A percentile compares a stretch with the other conserved stretches of the same genome.
These are phyloP conservation scores for Danio aesculapii DNA, from an alignment of 2,797 vertebrate species.

Conservation along the genomic window DNA sequence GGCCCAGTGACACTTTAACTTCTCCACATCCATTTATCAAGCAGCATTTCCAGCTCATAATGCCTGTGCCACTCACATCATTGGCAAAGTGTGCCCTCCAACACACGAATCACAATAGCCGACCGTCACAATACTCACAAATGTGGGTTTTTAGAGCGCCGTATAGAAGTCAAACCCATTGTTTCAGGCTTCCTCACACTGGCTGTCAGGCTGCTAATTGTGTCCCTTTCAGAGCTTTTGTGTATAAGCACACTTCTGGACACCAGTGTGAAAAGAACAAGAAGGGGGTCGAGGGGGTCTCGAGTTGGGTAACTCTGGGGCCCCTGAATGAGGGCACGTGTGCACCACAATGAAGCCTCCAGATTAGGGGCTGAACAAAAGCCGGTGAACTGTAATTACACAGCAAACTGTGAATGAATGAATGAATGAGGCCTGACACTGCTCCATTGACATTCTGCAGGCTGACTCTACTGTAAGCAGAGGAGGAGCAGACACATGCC, in stretches of 20 bases:
- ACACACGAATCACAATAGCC: constrained; percentile 51
- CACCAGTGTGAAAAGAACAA: constrained; percentile 40
- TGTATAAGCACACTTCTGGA: constrained; percentile 78
- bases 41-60: constrained; percentile 48
- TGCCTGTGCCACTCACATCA: constrained; percentile 37
- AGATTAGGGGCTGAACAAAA: constrained; percentile 80
- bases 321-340: constrained; percentile 77
- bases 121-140: constrained; percentile 9
- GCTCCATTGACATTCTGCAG: constrained; percentile 73
- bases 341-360: constrained; percentile 73
- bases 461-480: constrained; percentile 61
- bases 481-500: constrained; percentile 41
- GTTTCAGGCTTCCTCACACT: constrained; percentile 64
- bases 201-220: constrained; percentile 75
- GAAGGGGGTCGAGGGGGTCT: constrained; percentile 52
- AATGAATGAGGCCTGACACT: constrained; percentile 63
- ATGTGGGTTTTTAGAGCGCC: constrained; percentile 73
- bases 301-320: constrained; percentile 49
- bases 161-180: constrained; percentile 75
- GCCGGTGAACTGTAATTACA: constrained; percentile 79
- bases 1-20: constrained; percentile 69
- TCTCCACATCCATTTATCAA: constrained; percentile 63
- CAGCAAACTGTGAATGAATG: constrained; percentile 67
- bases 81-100: constrained; percentile 57
- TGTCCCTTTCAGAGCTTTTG: constrained; percentile 66